Conservation (phyloP, 2,797 vertebrate species). For the Enoplosus armatus region DNA sequence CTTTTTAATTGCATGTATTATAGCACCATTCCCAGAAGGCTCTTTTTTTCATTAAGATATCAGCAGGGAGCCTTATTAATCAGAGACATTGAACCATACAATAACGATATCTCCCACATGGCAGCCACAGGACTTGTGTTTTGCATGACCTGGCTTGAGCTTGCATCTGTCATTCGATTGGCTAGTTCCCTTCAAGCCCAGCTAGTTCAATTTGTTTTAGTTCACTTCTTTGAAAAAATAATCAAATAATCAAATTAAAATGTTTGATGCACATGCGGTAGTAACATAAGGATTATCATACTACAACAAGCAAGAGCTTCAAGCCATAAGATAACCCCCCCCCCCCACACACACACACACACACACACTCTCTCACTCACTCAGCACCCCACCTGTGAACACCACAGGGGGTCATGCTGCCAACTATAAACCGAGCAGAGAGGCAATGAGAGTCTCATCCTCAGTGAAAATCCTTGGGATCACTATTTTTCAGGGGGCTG, state of each 20-base stretch:
- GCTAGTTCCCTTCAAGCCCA: slow-evolving; percentile 29
- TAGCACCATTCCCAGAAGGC: slow-evolving; percentile 64
- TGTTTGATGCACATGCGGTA: slow-evolving; percentile 18
- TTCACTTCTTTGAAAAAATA: slow-evolving; percentile 34
- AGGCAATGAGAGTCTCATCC: slow-evolving; percentile 53
- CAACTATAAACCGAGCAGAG: slow-evolving; percentile 40
- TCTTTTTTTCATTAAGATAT: slow-evolving; percentile 74
- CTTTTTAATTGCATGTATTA: slow-evolving; percentile 76
- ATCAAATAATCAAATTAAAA: slow-evolving; percentile 32
- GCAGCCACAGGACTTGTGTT: slow-evolving; percentile 45
- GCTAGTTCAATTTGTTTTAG: slow-evolving; percentile 26
- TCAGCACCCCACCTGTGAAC: slow-evolving; percentile 48
- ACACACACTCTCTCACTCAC: slow-evolving; percentile 9
- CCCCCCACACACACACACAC: slow-evolving; percentile 13
- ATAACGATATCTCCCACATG: slow-evolving; percentile 60
- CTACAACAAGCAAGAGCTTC: slow-evolving; percentile 16
- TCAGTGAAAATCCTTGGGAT: slow-evolving; percentile 41
- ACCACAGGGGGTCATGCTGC: slow-evolving; percentile 42
- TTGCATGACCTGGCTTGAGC: slow-evolving; percentile 58
- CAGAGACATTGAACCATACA: slow-evolving; percentile 64
- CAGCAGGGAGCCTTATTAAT: slow-evolving; percentile 71
- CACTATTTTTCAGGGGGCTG: slow-evolving; percentile 59
- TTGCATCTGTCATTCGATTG: slow-evolving; percentile 31
- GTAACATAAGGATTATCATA: slow-evolving; percentile 1
- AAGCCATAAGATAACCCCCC: slow-evolving; percentile 35